Conservation (phyloP, 1,140 invertebrate genomes). For the Myzus persicae region DNA sequence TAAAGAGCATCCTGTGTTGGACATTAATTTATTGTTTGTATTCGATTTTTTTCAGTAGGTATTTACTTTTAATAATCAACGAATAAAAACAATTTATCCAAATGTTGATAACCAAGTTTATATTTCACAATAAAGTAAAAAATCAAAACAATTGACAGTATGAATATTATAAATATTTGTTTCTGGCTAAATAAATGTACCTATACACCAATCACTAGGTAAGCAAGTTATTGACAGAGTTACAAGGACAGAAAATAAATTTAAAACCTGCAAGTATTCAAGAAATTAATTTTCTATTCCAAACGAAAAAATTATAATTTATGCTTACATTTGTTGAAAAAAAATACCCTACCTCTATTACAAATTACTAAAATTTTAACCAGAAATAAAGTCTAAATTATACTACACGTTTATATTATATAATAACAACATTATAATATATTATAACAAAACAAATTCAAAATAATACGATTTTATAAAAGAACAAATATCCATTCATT, state of each 20-base stretch:
- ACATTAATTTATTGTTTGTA: slow-evolving; percentile 27
- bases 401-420: not conserved
- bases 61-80: slow-evolving; percentile 14
- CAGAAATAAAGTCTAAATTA: not conserved
- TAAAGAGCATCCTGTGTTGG: slow-evolving; percentile 16
- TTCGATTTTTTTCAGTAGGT: not conserved
- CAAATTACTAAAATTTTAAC: not conserved
- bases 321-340: not conserved
- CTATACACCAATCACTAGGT: not conserved
- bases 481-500: too few relatives aligned
- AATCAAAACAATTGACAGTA: not conserved
- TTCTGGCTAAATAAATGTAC: not conserved
- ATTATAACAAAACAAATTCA: not conserved
- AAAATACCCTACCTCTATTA: not conserved
- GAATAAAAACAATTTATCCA: not conserved
- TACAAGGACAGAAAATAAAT: not conserved
- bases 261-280: not conserved
- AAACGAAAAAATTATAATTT: not conserved
- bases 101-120: not conserved
- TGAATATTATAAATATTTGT: not conserved
- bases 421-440: not conserved
- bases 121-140: not conserved
- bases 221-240: not conserved
- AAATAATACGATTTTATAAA: not conserved
- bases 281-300: not conserved